Percentiles rank a stretch among this genome's conserved stretches.
phyloP scores from a whole-genome alignment of 2,888 invertebrate genomes.

The Pedicia rivosa region DNA sequence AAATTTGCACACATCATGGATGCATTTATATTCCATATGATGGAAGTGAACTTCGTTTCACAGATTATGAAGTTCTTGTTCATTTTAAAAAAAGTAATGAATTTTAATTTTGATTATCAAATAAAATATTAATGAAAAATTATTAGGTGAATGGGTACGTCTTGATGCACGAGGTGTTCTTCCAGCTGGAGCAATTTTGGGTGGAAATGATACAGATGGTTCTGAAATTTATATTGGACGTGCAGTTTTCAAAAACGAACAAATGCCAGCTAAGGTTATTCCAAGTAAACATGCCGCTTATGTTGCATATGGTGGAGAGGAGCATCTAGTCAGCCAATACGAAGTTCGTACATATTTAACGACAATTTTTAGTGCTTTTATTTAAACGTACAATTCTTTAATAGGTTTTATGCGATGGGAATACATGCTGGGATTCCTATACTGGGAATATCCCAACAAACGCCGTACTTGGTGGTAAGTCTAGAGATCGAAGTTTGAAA shows the following conservation, averaged over 20 bases:
- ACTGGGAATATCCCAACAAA: constrained; percentile 23
- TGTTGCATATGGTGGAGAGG: constrained; percentile 32
- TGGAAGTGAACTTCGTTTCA: constrained; percentile 24
- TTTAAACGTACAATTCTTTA: too few relatives aligned
- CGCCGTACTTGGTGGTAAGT: constrained; percentile 27
- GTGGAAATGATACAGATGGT: constrained; percentile 8
- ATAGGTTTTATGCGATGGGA: too few relatives aligned
- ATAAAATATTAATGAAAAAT: background rate
- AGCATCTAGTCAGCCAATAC: constrained; percentile 32
- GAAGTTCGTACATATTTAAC: too few relatives aligned
- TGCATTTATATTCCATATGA: constrained; percentile 35
- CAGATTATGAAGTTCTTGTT: constrained; percentile 28
- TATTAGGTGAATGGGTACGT: constrained; percentile 1
- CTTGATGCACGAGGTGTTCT: constrained; percentile 1
- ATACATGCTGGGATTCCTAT: too few relatives aligned
- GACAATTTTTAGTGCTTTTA: too few relatives aligned
- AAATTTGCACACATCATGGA: constrained; percentile 39
- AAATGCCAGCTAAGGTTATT: constrained; percentile 24
- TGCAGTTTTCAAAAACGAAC: constrained; percentile 33
- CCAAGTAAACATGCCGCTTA: constrained; percentile 33
- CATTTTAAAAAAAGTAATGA: background rate
- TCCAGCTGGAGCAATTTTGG: background rate
- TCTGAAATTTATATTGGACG: constrained; percentile 9
- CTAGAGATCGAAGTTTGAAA: too few relatives aligned
- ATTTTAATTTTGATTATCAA: background rate